Evolutionary conservation across 1,140 invertebrate genomes (phyloP).

Genomic region (Steinernema feltiae): DNA sequence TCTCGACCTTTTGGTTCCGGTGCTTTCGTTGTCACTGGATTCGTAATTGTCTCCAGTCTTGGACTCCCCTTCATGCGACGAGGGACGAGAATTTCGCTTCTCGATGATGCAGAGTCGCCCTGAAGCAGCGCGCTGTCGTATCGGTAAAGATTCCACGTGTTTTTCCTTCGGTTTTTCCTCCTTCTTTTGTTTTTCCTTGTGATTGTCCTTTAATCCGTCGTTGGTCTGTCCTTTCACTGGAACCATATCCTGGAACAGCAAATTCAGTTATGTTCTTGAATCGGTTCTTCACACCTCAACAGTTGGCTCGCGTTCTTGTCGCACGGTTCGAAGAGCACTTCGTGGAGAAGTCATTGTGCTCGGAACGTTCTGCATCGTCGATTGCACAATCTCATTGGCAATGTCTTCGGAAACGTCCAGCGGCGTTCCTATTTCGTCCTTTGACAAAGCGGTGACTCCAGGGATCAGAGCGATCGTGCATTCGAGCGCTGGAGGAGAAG

Average conservation of each 20-base stretch:
- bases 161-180: conserved; percentile 17
- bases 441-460: conserved; percentile 13
- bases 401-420: conserved; percentile 19
- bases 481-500: not conserved
- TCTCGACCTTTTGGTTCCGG: no score
- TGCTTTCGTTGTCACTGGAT: no score
- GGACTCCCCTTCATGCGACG: no score
- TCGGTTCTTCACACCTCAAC: not conserved
- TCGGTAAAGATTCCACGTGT: no score
- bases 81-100: no score
- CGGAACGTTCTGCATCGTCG: not conserved
- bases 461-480: conserved; percentile 11
- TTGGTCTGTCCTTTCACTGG: not conserved
- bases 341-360: not conserved
- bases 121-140: no score
- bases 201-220: not conserved
- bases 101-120: no score
- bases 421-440: not conserved
- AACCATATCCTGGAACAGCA: conserved; percentile 6
- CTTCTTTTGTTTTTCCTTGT: not conserved
- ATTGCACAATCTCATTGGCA: conserved; percentile 9
- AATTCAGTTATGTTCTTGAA: not conserved
- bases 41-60: no score
- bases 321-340: conserved; percentile 7
- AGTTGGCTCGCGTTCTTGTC: not conserved